Conservation (phyloP, 2,888 invertebrate genomes). For the Cyclophora albipunctata region DNA sequence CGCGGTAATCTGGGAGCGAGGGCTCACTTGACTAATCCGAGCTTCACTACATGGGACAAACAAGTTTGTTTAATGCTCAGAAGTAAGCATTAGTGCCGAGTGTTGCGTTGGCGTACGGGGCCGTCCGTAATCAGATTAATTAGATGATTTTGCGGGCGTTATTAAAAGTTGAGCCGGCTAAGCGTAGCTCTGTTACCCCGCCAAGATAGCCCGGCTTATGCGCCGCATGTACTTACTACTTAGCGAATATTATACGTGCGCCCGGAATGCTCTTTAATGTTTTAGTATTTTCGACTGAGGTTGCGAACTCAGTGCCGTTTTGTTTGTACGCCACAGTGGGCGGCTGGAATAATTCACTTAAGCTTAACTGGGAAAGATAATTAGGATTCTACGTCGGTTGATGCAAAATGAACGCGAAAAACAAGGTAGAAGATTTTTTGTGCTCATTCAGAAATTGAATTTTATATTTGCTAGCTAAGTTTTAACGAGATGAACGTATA, state of each 20-base stretch:
- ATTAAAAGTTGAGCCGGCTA: constrained; percentile 72
- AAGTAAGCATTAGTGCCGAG: constrained; percentile 61
- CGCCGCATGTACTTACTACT: constrained; percentile 57
- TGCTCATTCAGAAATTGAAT: constrained; percentile 73
- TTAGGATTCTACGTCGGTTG: constrained; percentile 73
- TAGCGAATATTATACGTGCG: constrained; percentile 68
- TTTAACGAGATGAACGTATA: constrained; percentile 64
- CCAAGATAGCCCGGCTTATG: constrained; percentile 68
- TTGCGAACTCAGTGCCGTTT: constrained; percentile 69
- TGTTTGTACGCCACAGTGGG: constrained; percentile 72
- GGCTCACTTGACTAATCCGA: constrained; percentile 48
- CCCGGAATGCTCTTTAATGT: constrained; percentile 69
- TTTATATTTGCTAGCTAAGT: constrained; percentile 69
- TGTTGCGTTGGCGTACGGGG: constrained; percentile 53
- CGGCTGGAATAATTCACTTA: constrained; percentile 73
- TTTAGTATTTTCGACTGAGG: constrained; percentile 74
- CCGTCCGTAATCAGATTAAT: constrained; percentile 69
- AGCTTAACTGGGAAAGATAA: constrained; percentile 75
- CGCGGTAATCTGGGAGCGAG: constrained; percentile 35
- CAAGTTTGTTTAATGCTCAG: constrained; percentile 62
- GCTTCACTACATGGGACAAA: constrained; percentile 54
- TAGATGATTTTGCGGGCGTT: constrained; percentile 70
- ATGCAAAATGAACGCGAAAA: constrained; percentile 74
- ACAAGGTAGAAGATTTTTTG: constrained; percentile 68
- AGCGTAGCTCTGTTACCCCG: constrained; percentile 60